Percentiles rank a stretch among this genome's conserved stretches.
These are phyloP conservation scores for Melanchra persicariae DNA, from an alignment of 2,888 invertebrate genomes.

Conservation along the genomic window DNA sequence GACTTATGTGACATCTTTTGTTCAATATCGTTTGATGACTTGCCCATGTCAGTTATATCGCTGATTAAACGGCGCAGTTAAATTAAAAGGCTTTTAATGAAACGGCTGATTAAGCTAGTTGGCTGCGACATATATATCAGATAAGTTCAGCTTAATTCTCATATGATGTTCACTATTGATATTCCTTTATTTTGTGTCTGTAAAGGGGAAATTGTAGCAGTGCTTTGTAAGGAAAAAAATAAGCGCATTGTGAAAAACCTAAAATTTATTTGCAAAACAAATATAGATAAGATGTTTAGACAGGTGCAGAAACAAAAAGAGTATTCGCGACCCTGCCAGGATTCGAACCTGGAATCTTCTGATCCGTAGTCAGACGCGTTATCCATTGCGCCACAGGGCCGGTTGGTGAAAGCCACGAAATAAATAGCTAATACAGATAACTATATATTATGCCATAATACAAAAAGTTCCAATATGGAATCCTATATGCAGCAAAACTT, in stretches of 20 bases:
- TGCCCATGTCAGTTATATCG: too few species aligned
- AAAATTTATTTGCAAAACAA: not conserved
- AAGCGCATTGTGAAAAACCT: not conserved
- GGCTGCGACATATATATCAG: too few species aligned
- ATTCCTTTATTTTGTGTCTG: too few species aligned
- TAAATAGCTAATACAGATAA: constrained; percentile 13
- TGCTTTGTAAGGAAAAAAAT: too few species aligned
- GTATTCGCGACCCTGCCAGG: constrained; percentile 90
- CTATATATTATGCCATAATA: not conserved
- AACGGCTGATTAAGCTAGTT: too few species aligned
- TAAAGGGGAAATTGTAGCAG: too few species aligned
- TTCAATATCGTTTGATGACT: too few species aligned
- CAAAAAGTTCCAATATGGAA: not conserved
- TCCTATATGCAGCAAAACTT: not conserved
- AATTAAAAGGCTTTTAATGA: too few species aligned
- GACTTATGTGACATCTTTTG: too few species aligned
- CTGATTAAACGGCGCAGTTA: too few species aligned
- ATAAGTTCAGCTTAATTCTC: too few species aligned
- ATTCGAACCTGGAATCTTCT: constrained; percentile 93
- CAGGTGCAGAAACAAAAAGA: constrained; percentile 40
- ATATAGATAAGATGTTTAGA: not conserved
- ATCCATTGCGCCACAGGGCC: constrained; percentile 93
- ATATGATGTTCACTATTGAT: too few species aligned
- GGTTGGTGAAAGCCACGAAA: constrained; percentile 29
- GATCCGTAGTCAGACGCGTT: constrained; percentile 94